Evolutionary conservation across 2,888 invertebrate genomes (phyloP).

Genomic region (Perizoma affinitatum): DNA sequence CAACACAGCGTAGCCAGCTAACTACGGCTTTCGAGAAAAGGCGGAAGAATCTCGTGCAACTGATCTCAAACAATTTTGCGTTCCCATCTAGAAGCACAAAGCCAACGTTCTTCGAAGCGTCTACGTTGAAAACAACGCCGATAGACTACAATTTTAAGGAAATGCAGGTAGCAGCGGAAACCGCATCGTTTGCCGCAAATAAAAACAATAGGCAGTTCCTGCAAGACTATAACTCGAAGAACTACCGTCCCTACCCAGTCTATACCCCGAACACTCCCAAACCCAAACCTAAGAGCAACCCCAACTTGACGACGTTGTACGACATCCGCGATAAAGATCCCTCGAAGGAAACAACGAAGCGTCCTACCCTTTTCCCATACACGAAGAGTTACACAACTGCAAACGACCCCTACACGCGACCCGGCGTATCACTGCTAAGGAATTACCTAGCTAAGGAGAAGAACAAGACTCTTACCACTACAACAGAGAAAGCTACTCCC

Average conservation of each 20-base stretch:
- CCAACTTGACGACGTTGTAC: conserved; percentile 74
- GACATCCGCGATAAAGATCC: conserved; percentile 65
- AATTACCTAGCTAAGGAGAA: conserved; percentile 70
- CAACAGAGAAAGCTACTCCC: conserved; percentile 57
- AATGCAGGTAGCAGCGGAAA: conserved; percentile 89
- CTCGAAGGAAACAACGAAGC: conserved; percentile 61
- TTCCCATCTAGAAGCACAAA: conserved; percentile 60
- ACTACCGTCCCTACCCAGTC: conserved; percentile 73
- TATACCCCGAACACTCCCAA: conserved; percentile 68
- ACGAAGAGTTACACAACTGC: conserved; percentile 66
- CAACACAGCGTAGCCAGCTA: conserved; percentile 67
- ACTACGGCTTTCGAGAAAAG: conserved; percentile 69
- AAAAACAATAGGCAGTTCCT: conserved; percentile 75
- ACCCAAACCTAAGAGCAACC: conserved; percentile 62
- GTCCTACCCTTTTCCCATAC: conserved; percentile 73
- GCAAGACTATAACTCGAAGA: conserved; percentile 71
- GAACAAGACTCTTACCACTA: conserved; percentile 59
- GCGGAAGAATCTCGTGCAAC: conserved; percentile 70
- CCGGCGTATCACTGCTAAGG: conserved; percentile 73
- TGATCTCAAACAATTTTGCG: conserved; percentile 71
- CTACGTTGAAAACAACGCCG: conserved; percentile 65
- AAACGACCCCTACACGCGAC: conserved; percentile 74
- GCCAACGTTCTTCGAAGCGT: conserved; percentile 64
- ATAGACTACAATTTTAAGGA: conserved; percentile 80
- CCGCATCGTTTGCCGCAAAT: conserved; percentile 89